phyloP scores from a whole-genome alignment of 2,888 invertebrate species.

The Abrostola tripartita region DNA sequence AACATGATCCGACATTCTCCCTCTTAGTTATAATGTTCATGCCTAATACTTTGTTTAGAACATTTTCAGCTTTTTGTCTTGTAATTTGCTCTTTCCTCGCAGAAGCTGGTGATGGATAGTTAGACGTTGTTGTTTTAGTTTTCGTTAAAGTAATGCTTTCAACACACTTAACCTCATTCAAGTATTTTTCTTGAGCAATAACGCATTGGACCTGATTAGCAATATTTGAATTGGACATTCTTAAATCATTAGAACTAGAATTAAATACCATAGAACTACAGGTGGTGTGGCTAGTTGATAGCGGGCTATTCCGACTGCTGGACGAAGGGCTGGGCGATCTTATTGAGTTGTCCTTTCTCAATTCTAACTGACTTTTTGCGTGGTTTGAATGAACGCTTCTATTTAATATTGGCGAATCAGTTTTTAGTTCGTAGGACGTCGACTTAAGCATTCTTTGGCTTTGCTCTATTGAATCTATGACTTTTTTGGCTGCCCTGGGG shows the following conservation, averaged over 20 bases:
- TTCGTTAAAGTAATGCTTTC: slow-evolving; percentile 84
- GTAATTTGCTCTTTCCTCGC: slow-evolving; percentile 82
- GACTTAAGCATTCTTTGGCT: slow-evolving; percentile 86
- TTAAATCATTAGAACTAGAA: slow-evolving; percentile 84
- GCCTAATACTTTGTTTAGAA: slow-evolving; percentile 84
- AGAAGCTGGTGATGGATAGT: slow-evolving; percentile 78
- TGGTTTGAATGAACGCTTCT: slow-evolving; percentile 73
- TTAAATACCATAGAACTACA: slow-evolving; percentile 88
- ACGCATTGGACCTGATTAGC: slow-evolving; percentile 86
- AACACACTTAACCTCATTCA: slow-evolving; percentile 85
- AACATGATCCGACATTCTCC: slow-evolving; percentile 80
- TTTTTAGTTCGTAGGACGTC: slow-evolving; percentile 83
- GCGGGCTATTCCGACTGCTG: slow-evolving; percentile 85
- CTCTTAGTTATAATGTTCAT: slow-evolving; percentile 83
- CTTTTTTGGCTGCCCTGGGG: slow-evolving; percentile 81
- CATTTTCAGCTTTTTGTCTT: slow-evolving; percentile 84
- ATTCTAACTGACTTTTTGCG: slow-evolving; percentile 81
- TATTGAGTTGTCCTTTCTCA: slow-evolving; percentile 80
- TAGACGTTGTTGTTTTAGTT: slow-evolving; percentile 70
- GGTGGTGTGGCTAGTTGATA: slow-evolving; percentile 86
- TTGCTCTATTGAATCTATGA: slow-evolving; percentile 85
- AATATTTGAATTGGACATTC: slow-evolving; percentile 85
- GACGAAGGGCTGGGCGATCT: slow-evolving; percentile 83
- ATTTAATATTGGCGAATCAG: slow-evolving; percentile 79
- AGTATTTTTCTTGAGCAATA: slow-evolving; percentile 86